Base-by-base conservation (phyloP, 2,888 invertebrate species). In the Philereme vetulata region DNA sequence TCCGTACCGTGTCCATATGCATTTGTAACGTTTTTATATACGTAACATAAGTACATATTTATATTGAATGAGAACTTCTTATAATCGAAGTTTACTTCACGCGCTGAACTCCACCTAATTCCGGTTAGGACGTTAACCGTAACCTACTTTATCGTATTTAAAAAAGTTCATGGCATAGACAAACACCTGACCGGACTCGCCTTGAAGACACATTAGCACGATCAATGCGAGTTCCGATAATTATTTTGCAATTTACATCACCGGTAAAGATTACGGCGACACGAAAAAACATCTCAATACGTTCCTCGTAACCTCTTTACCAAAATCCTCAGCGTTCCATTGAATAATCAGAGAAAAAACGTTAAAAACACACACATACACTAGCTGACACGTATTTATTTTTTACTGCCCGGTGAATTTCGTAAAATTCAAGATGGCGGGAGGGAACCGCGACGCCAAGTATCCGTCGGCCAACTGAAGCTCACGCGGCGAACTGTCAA, bases 401-500 rank as follows among this genome's bases (percentile, higher is more conserved):
- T 82, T 80, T 79, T 43, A 11, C 10, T 81, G 80, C 74, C 80
- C 85, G 86, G 77, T 75, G 81, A 68, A 66, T 66, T 79, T 83
- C 76, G 71, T 78, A 72, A 75, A 81, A 79, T 78, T 73, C 81
- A 85, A 88, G 58, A 88, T 88, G 84, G 86, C 87, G 84, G 75
- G 75, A 76, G 69, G 83, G 76, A 82, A 72, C 88, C 88, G 88
- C 89, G 85, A 81, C 87, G 90, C 90, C 89, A 88, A 80, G 78
- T 87, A 83, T 85, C 89, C 88, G 85, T 85, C 89, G 90, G 86
- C 88, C 85, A 85, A 92, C 91, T 91, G 90, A 88, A 76, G 79
- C 74, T 74, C 70, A 69, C 74, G 74, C 75, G 74, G 80, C 75
- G 80, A 87, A 86, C 87, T 87, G 90, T 88, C 90, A 90, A 91